Percentiles rank a stretch among this genome's conserved stretches.
These are phyloP conservation scores for Rhinoderma darwinii DNA, from an alignment of 2,113 vertebrate species.

Conservation along the genomic window DNA sequence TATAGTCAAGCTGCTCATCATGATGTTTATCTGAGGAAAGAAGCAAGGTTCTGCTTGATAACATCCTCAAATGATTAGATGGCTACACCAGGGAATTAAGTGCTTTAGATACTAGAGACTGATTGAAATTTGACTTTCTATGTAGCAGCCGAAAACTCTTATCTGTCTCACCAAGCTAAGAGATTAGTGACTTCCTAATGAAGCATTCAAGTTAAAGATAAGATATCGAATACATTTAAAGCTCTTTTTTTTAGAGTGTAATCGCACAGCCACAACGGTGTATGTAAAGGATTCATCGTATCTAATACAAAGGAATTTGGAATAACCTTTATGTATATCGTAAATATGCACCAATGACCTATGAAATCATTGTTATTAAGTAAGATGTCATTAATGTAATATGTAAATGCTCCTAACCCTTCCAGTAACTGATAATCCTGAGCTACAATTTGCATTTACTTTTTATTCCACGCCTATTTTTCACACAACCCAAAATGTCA, in stretches of 20 bases:
- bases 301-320: neutral
- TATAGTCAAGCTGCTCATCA: conserved; percentile 62
- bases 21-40: conserved; percentile 67
- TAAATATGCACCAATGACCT: conserved; percentile 4
- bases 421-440: neutral
- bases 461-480: too few relatives aligned
- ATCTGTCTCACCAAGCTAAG: conserved; percentile 61
- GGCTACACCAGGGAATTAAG: conserved; percentile 65
- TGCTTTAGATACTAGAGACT: conserved; percentile 67
- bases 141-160: conserved; percentile 60
- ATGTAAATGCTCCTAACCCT: neutral
- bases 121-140: conserved; percentile 63
- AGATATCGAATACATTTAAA: conserved; percentile 33
- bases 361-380: neutral
- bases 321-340: neutral
- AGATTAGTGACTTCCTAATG: conserved; percentile 63
- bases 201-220: conserved; percentile 55
- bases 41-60: conserved; percentile 67
- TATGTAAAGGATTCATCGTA: conserved; percentile 20
- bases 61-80: conserved; percentile 70
- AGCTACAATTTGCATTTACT: neutral
- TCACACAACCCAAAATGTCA: too few relatives aligned
- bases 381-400: neutral
- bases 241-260: conserved; percentile 19
- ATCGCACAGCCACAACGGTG: conserved; percentile 30